Conservation (phyloP, 1,140 invertebrate genomes). For the Orius laevigatus region DNA sequence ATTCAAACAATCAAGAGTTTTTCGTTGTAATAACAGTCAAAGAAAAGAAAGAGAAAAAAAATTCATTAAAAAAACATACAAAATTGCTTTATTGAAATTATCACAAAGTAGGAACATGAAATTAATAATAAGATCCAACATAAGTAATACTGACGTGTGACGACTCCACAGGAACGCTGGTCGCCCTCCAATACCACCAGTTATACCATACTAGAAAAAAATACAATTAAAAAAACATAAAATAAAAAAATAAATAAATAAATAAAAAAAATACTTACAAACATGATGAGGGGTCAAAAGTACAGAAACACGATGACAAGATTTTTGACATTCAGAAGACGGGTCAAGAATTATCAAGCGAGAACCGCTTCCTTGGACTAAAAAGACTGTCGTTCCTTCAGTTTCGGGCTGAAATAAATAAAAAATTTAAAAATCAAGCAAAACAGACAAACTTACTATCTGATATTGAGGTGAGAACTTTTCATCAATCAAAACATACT, state of each 20-base stretch:
- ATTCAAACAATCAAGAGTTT: too few species aligned
- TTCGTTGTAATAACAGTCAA: too few species aligned
- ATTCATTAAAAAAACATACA: too few species aligned
- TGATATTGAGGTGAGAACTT: constrained; percentile 35
- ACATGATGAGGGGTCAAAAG: constrained; percentile 45
- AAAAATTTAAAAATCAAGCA: background rate
- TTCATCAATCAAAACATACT: constrained; percentile 53
- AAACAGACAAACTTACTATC: constrained; percentile 30
- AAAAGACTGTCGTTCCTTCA: constrained; percentile 56
- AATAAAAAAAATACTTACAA: constrained; percentile 34
- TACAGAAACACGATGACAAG: constrained; percentile 44
- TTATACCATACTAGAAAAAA: constrained; percentile 59
- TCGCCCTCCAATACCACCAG: constrained; percentile 66
- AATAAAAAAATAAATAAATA: constrained; percentile 1
- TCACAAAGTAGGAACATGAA: too few species aligned
- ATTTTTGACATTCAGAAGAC: constrained; percentile 43
- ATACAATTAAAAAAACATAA: constrained; percentile 20
- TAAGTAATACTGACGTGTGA: constrained; percentile 46
- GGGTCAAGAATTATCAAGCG: constrained; percentile 45
- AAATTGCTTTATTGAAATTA: too few species aligned
- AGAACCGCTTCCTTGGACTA: constrained; percentile 45
- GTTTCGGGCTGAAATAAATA: constrained; percentile 38
- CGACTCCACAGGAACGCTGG: constrained; percentile 38
- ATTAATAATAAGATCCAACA: constrained; percentile 35
- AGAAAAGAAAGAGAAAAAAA: too few species aligned